Base-by-base conservation (phyloP, 35 echinoderm and acorn worm genomes). In the Patiria miniata region DNA sequence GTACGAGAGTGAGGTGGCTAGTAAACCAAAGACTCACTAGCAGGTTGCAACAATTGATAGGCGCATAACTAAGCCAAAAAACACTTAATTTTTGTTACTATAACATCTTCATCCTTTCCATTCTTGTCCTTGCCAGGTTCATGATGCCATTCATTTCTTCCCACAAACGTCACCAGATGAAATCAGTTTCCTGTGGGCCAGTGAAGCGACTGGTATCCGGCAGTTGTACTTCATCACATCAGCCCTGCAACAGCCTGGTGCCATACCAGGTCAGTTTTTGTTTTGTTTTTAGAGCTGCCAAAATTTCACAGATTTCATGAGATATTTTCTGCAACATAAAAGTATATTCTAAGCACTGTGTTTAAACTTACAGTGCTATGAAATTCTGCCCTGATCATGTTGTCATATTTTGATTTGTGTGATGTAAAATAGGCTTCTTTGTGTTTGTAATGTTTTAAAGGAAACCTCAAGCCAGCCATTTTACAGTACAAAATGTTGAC, bases 101-200 rank as follows among this genome's bases (percentile, higher is more conserved):
- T n/a, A n/a, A n/a, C n/a, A n/a, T n/a, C n/a, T 36, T 36, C 34
- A 29, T 73, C 17, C 61, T 47, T 47, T 51, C 22, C 9, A 0
- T 44, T 2, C 9, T 36, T 50, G 28, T 69, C 84, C 21, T 83
- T n/a, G 51, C 28, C 79, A 98, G 96, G 83, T 94, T 15, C 96
- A 98, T 52, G 91, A 98, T 82, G 84, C 69, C 23, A 87, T 91
- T 39, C 89, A 98, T 50, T 94, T 98, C 87, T 98, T 98, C 51
- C 96, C 88, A 5, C 96, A 98, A 91, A 89, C 84, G 33, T 91
- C 53, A 44, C 85, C 86, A 28, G 86, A 86, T 65, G 96, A 98
- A 84, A 89, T 98, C 37, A 98, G 92, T 85, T 98, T 98, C 54
- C 86, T 98, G 28, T 98, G 96, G 96, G 88, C 92, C 8, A 94